These are phyloP conservation scores for Clarias pachynema DNA, from an alignment of 2,797 vertebrate species.

Conservation along the genomic window DNA sequence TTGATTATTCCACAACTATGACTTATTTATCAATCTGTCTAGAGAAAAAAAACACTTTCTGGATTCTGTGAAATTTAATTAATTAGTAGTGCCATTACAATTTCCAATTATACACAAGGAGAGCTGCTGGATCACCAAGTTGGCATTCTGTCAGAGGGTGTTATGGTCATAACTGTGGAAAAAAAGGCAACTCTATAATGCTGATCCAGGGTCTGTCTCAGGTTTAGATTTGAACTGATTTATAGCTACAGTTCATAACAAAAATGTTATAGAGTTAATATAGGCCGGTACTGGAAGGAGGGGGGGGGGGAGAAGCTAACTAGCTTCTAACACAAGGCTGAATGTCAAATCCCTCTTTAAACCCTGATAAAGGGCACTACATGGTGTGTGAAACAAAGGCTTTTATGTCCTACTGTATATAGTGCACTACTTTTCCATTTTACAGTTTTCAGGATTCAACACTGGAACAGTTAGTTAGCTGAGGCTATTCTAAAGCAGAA, in stretches of 20 bases:
- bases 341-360: no score
- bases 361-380: no score
- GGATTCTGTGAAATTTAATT: neutral
- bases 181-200: neutral
- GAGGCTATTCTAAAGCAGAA: no score
- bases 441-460: no score
- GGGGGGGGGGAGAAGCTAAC: no score
- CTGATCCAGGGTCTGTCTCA: neutral
- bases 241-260: neutral
- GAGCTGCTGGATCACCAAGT: neutral
- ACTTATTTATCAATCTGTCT: neutral
- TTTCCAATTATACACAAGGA: neutral
- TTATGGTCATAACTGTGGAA: neutral
- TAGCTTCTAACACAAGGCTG: no score
- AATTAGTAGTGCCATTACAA: neutral
- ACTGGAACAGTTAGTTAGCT: no score
- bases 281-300: no score
- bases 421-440: no score
- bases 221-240: neutral
- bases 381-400: no score
- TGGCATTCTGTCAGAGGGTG: neutral
- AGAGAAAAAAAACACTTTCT: neutral
- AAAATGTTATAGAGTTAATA: neutral
- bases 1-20: neutral
- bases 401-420: no score